Evolutionary conservation across 2,797 vertebrate genomes (phyloP), one percentile per base, ranked within the genome.

Genomic region (Sebastes jordani): DNA sequence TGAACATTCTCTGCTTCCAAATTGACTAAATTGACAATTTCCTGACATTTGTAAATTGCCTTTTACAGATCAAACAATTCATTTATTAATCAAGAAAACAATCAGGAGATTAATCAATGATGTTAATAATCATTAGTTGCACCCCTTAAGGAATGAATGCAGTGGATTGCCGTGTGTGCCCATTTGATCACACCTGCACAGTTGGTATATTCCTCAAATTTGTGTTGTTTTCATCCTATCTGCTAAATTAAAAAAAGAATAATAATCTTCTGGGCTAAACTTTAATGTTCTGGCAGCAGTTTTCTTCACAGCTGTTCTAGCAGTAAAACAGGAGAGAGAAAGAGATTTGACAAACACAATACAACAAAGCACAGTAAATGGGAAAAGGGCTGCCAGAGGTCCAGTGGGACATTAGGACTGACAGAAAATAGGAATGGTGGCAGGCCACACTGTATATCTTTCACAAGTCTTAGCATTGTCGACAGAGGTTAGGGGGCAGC

Each of bases 401-500:
- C 76, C 30, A 2, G 64, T 46, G 78, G 66, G 76, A 84, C 80
- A 86, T 84, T 83, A 72, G 60, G 70, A 56, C 42, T 74, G 86
- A 85, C 78, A 82, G 80, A 82, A 87, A 87, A 85, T 81, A 84
- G 52, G 25, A 84, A 82, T 42, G 18, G 65, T 81, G 66, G 85
- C 32, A 11, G 38, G 72, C 60, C 63, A 55, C 75, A 56, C 74
- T 71, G 76, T 86, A 72, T 79, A 76, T 83, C 80, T 81, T 84
- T 86, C 78, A 74, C 60, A 68, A 75, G 85, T 80, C 85, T 87
- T 88, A 85, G 88, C 92, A 86, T 80, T 86, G 77, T 73, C 38
- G 73, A 49, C 82, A 85, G 80, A 81, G 86, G 88, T 93, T 85
- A 89, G 77, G 71, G 88, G 85, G 80, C 78, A 86, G 72, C 59